These are phyloP conservation scores for Tachina grossa DNA, from an alignment of 2,888 invertebrate genomes.

Conservation along the genomic window DNA sequence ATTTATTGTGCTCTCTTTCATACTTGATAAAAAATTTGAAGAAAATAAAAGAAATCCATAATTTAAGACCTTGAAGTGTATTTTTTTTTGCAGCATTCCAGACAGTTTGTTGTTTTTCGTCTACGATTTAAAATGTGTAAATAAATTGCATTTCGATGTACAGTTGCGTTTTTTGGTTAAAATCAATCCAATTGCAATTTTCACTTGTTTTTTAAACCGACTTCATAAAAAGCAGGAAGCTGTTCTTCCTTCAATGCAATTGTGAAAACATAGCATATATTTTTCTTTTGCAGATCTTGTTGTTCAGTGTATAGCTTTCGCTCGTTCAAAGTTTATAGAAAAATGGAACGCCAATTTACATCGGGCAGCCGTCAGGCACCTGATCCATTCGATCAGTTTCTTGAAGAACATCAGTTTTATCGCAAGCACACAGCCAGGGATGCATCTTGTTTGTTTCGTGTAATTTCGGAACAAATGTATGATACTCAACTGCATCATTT, in stretches of 20 bases:
- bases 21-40: neutral
- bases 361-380: constrained; percentile 82
- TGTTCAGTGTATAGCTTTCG: constrained; percentile 45
- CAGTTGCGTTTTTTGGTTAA: constrained; percentile 59
- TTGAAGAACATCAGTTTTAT: constrained; percentile 91
- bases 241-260: no score
- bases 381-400: constrained; percentile 87
- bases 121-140: neutral
- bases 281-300: constrained; percentile 38
- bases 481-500: constrained; percentile 89
- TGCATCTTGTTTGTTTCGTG: constrained; percentile 94
- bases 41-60: neutral
- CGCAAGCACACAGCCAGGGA: constrained; percentile 95
- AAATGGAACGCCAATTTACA: constrained; percentile 79
- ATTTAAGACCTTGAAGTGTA: constrained; percentile 57
- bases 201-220: constrained; percentile 27
- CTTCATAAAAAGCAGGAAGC: neutral
- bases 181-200: neutral
- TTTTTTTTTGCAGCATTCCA: constrained; percentile 24
- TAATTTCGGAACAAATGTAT: constrained; percentile 91
- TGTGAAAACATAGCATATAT: no score
- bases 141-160: constrained; percentile 38
- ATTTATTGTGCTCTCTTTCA: constrained; percentile 9
- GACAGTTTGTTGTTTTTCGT: neutral
- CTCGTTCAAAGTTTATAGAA: constrained; percentile 27